phyloP scores from a whole-genome alignment of 2,113 vertebrate species.

The Chauna torquata region DNA sequence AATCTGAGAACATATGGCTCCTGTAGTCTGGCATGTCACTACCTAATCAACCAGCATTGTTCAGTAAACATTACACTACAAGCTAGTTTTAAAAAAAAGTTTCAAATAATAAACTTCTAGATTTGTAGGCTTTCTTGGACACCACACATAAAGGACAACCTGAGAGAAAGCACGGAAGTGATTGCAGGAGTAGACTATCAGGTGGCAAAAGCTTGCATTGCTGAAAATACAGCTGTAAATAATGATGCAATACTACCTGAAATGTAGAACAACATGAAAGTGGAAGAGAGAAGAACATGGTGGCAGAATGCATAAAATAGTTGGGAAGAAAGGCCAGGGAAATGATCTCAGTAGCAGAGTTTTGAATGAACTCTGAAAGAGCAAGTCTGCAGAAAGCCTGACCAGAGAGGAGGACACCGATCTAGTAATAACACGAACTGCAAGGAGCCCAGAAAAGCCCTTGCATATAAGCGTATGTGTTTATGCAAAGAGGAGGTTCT shows the following conservation, averaged over 20 bases:
- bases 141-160: not conserved
- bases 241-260: not conserved
- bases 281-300: not conserved
- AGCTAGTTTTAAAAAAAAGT: not conserved
- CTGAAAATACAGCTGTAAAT: not conserved
- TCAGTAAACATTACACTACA: not conserved
- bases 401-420: not conserved
- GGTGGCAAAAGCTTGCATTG: not conserved
- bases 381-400: not conserved
- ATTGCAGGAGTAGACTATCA: not conserved
- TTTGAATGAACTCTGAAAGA: not conserved
- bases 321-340: not conserved
- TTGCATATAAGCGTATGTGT: rapidly evolving
- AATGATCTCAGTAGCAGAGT: not conserved
- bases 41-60: not conserved
- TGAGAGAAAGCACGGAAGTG: not conserved
- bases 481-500: not conserved
- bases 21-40: not conserved
- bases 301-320: not conserved
- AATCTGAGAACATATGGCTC: not conserved
- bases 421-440: not conserved
- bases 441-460: not conserved
- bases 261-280: not conserved
- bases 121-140: not conserved
- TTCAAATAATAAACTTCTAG: not conserved